A percentile compares a stretch with the other conserved stretches of the same genome.
Conservation (phyloP, 2,888 invertebrate species). For the Andrena trimmerana region DNA sequence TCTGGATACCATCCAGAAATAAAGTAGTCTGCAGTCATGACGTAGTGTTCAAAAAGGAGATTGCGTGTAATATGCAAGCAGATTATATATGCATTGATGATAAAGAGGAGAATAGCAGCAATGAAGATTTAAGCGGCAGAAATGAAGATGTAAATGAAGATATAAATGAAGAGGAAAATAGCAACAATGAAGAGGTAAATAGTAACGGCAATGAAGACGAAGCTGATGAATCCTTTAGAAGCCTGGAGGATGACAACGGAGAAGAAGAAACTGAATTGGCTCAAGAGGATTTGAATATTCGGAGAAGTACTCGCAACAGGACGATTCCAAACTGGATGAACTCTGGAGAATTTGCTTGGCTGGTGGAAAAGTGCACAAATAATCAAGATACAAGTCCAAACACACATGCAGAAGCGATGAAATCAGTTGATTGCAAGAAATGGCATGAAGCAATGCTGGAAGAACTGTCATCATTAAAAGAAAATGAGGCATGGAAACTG, state of each 20-base stretch:
- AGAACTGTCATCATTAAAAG: too few relatives aligned
- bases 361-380: too few relatives aligned
- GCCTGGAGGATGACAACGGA: too few relatives aligned
- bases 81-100: neutral
- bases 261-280: neutral
- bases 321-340: too few relatives aligned
- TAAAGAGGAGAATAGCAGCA: neutral
- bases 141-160: too few relatives aligned
- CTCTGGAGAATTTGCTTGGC: too few relatives aligned
- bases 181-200: neutral
- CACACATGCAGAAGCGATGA: too few relatives aligned
- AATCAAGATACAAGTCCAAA: too few relatives aligned
- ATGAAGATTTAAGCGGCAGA: neutral
- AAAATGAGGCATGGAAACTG: too few relatives aligned
- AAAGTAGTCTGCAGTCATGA: neutral
- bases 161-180: neutral
- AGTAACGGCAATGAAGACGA: neutral
- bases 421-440: too few relatives aligned
- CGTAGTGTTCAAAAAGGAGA: constrained; percentile 3
- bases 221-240: neutral
- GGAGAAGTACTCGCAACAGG: too few relatives aligned
- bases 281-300: neutral
- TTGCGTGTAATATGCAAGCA: neutral
- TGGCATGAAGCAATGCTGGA: too few relatives aligned
- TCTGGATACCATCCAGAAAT: neutral